Conservation (phyloP, 1,140 invertebrate genomes). For the Trichoplusia ni region DNA sequence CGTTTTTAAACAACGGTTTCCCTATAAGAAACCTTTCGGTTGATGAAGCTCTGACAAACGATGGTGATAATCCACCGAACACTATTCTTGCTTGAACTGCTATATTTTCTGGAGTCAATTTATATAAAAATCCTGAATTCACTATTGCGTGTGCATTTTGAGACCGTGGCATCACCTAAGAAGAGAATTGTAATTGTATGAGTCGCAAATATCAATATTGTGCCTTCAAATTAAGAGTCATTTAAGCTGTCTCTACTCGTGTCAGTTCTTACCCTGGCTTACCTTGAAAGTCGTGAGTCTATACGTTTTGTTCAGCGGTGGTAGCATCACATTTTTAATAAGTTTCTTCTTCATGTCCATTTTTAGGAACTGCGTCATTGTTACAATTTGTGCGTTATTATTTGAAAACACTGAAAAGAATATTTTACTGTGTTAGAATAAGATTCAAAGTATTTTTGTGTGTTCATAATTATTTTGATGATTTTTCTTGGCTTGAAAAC, state of each 20-base stretch:
- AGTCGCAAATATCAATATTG: too few relatives aligned
- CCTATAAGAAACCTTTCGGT: conserved; percentile 80
- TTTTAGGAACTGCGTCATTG: conserved; percentile 82
- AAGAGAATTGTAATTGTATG: neutral
- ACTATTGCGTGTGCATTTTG: conserved; percentile 60
- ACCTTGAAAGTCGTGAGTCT: conserved; percentile 83
- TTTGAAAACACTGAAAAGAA: conserved; percentile 35
- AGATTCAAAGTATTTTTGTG: too few relatives aligned
- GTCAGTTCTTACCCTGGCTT: conserved; percentile 42
- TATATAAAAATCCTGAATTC: conserved; percentile 57
- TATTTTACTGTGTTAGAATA: too few relatives aligned
- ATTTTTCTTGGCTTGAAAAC: too few relatives aligned
- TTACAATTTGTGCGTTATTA: conserved; percentile 47
- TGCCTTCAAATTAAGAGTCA: too few relatives aligned
- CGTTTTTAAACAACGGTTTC: conserved; percentile 76
- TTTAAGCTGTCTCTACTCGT: too few relatives aligned
- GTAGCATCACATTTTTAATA: conserved; percentile 83
- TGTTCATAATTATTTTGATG: too few relatives aligned
- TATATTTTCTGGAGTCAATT: conserved; percentile 29
- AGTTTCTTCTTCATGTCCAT: conserved; percentile 85
- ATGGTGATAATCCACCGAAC: conserved; percentile 85
- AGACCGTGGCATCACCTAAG: conserved; percentile 55
- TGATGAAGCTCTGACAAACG: conserved; percentile 84
- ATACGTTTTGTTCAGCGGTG: conserved; percentile 73
- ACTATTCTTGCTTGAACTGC: conserved; percentile 59